phyloP scores from a whole-genome alignment of 2,888 invertebrate genomes.

The Hetaerina titia region DNA sequence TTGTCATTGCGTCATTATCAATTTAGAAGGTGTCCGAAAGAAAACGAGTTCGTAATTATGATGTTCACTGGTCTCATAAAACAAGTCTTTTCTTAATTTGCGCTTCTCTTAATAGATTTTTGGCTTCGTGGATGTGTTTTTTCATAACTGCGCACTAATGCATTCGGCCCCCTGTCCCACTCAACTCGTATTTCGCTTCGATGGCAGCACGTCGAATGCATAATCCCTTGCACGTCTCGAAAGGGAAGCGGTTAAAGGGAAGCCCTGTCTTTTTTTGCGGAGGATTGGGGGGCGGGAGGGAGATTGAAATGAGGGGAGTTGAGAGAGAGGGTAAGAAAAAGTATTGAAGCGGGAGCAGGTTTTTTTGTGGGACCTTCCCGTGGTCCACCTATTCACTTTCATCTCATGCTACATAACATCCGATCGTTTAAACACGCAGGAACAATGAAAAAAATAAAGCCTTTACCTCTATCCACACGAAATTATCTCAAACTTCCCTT shows the following conservation, averaged over 20 bases:
- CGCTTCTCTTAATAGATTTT: too few relatives aligned
- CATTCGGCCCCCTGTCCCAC: too few relatives aligned
- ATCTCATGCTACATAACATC: not conserved
- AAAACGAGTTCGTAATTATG: too few relatives aligned
- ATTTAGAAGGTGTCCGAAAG: too few relatives aligned
- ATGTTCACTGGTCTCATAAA: too few relatives aligned
- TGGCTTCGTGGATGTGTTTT: too few relatives aligned
- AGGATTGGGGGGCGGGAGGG: not conserved
- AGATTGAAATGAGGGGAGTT: too few relatives aligned
- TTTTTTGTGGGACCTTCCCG: not conserved
- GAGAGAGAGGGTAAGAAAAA: not conserved
- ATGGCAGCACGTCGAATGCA: not conserved
- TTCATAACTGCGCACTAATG: too few relatives aligned
- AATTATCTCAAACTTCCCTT: not conserved
- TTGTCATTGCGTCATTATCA: too few relatives aligned
- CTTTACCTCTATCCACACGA: not conserved
- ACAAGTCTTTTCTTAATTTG: too few relatives aligned
- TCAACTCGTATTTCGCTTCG: too few relatives aligned
- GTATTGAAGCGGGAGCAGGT: not conserved
- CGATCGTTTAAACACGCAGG: not conserved
- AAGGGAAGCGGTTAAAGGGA: not conserved
- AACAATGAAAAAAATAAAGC: not conserved
- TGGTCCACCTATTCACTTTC: not conserved
- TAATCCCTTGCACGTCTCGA: too few relatives aligned
- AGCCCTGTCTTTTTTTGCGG: not conserved